Evolutionary conservation across 2,113 vertebrate genomes (phyloP).

Genomic region (Eidolon helvum): DNA sequence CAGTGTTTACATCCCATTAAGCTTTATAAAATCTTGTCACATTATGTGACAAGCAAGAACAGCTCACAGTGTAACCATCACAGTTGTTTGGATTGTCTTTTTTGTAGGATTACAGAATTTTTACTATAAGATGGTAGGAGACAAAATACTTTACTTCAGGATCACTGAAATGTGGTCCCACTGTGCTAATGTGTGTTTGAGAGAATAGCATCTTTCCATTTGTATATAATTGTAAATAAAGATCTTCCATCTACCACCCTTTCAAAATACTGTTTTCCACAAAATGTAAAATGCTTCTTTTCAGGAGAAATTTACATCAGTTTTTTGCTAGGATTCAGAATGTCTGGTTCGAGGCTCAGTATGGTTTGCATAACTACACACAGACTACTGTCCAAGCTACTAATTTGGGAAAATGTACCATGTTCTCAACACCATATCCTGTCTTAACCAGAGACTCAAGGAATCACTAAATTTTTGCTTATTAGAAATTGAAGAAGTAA

Average conservation of each 20-base stretch:
- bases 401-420: neutral
- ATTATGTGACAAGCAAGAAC: slow-evolving; percentile 41
- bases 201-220: neutral
- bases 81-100: neutral
- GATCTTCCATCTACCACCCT: neutral
- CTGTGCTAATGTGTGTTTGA: slow-evolving; percentile 44
- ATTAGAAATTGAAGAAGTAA: neutral
- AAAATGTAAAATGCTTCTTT: slow-evolving; percentile 52
- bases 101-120: slow-evolving; percentile 49
- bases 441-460: neutral
- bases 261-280: slow-evolving; percentile 41
- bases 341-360: neutral
- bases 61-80: neutral
- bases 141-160: slow-evolving; percentile 52
- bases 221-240: slow-evolving; percentile 45
- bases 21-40: slow-evolving; percentile 56
- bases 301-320: slow-evolving; percentile 39
- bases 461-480: neutral
- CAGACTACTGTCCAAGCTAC: neutral
- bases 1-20: slow-evolving; percentile 36
- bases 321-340: neutral
- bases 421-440: neutral
- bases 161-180: neutral
- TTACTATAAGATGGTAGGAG: slow-evolving; percentile 50
- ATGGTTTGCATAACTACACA: neutral